Conservation (phyloP, 2,888 invertebrate genomes). For the Yponomeuta malinellus region DNA sequence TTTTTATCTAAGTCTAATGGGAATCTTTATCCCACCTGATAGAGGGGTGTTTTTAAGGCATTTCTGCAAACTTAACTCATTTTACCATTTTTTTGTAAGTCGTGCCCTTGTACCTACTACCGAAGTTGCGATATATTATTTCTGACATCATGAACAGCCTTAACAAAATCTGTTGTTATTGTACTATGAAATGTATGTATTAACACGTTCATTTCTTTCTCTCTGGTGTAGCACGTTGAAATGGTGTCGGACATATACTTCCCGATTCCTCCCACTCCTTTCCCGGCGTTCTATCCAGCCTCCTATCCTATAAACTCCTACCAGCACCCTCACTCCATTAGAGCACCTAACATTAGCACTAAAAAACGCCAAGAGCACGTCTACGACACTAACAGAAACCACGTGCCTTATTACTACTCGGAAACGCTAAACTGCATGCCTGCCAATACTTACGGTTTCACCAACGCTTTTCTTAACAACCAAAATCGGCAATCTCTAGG, state of each 20-base stretch:
- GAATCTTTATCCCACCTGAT: too few relatives aligned
- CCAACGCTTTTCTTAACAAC: slow-evolving; percentile 36
- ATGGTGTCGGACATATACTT: slow-evolving; percentile 86
- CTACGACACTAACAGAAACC: slow-evolving; percentile 76
- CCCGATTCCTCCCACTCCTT: slow-evolving; percentile 68
- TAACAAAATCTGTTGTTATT: not conserved
- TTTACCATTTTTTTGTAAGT: too few relatives aligned
- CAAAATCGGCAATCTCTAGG: slow-evolving; percentile 52
- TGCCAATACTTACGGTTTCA: slow-evolving; percentile 53
- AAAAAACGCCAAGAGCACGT: slow-evolving; percentile 61
- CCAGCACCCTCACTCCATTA: slow-evolving; percentile 52
- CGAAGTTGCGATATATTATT: too few relatives aligned
- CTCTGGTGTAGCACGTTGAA: slow-evolving; percentile 81
- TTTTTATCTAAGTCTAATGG: too few relatives aligned
- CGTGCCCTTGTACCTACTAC: too few relatives aligned
- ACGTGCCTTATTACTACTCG: slow-evolving; percentile 67
- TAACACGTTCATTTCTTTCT: slow-evolving; percentile 69
- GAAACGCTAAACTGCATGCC: slow-evolving; percentile 51
- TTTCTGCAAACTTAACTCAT: too few relatives aligned
- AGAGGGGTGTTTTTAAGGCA: too few relatives aligned
- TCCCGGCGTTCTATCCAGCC: slow-evolving; percentile 63
- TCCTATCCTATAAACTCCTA: slow-evolving; percentile 70
- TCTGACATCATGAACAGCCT: not conserved
- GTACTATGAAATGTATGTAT: slow-evolving; percentile 32
- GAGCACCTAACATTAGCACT: slow-evolving; percentile 42